A percentile compares a stretch with the other conserved stretches of the same genome.
phyloP scores from a whole-genome alignment of 2,888 invertebrate species.

The Archaeoteleia sp. region DNA sequence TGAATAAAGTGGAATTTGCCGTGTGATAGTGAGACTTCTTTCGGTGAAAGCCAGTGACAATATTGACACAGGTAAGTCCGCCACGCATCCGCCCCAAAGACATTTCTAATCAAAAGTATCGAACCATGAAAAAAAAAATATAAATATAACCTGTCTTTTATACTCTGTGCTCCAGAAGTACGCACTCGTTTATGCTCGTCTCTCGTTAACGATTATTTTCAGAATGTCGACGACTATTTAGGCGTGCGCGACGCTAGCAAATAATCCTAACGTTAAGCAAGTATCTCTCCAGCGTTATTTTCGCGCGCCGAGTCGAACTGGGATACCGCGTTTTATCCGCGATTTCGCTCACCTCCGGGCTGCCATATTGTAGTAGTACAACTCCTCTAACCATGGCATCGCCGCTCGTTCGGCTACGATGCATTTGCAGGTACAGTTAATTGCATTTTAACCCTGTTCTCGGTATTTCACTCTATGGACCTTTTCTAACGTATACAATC shows the following conservation, averaged over 20 bases:
- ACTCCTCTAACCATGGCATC: constrained; percentile 23
- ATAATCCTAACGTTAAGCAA: no score
- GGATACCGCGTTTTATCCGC: constrained; percentile 3
- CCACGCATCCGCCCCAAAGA: neutral
- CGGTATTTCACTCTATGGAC: constrained; percentile 2
- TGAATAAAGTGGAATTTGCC: constrained; percentile 64
- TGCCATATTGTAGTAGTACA: constrained; percentile 51
- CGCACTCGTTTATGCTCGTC: neutral
- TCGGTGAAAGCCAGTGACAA: constrained; percentile 63
- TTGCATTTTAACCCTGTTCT: constrained; percentile 22
- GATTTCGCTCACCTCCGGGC: constrained; percentile 21
- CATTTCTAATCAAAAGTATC: neutral
- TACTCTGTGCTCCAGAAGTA: neutral
- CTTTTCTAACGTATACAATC: no score
- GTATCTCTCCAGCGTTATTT: neutral
- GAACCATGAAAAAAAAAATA: constrained; percentile 25
- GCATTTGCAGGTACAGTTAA: constrained; percentile 19
- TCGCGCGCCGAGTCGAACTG: constrained; percentile 4
- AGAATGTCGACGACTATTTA: no score
- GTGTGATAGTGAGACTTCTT: constrained; percentile 68
- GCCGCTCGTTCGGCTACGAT: constrained; percentile 30
- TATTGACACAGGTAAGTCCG: constrained; percentile 43
- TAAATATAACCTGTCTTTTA: constrained; percentile 36
- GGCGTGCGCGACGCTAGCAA: no score
- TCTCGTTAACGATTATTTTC: no score